Evolutionary conservation across 1,140 invertebrate genomes (phyloP).

Genomic region (Zaprionus camerounensis): DNA sequence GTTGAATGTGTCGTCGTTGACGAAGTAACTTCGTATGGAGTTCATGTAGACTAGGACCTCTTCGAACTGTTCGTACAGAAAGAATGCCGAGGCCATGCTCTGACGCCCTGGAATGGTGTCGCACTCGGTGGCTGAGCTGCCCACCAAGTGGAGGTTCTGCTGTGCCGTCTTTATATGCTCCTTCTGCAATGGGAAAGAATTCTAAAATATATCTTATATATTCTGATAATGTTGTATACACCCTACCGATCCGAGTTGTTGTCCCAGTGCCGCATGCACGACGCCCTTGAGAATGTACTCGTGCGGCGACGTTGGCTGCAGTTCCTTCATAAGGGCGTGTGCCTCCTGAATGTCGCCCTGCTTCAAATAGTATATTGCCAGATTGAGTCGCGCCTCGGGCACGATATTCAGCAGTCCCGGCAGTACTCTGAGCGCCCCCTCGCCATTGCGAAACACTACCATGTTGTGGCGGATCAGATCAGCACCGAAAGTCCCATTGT

Average conservation of each 20-base stretch:
- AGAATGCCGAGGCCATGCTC: slow-evolving; percentile 98
- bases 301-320: slow-evolving; percentile 96
- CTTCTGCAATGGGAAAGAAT: slow-evolving; percentile 87
- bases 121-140: slow-evolving; percentile 97
- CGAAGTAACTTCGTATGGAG: slow-evolving; percentile 98
- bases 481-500: slow-evolving; percentile 94
- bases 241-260: slow-evolving; percentile 94
- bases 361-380: slow-evolving; percentile 97
- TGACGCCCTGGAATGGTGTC: slow-evolving; percentile 97
- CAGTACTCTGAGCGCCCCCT: slow-evolving; percentile 95
- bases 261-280: slow-evolving; percentile 96
- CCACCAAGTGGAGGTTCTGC: slow-evolving; percentile 98
- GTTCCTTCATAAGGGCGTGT: slow-evolving; percentile 94
- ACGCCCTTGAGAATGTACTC: slow-evolving; percentile 99
- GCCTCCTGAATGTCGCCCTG: slow-evolving; percentile 96
- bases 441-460: slow-evolving; percentile 97
- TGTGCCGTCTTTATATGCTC: slow-evolving; percentile 97
- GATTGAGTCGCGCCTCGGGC: slow-evolving; percentile 97
- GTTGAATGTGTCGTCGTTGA: slow-evolving; percentile 98
- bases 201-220: background rate
- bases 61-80: slow-evolving; percentile 96
- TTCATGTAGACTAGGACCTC: slow-evolving; percentile 98
- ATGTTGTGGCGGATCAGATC: slow-evolving; percentile 98
- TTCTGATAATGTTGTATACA: background rate
- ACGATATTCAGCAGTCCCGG: slow-evolving; percentile 97